Evolutionary conservation across 1,140 invertebrate genomes (phyloP), one percentile per base, ranked within the genome.

Genomic region (Rhynchophorus ferrugineus): DNA sequence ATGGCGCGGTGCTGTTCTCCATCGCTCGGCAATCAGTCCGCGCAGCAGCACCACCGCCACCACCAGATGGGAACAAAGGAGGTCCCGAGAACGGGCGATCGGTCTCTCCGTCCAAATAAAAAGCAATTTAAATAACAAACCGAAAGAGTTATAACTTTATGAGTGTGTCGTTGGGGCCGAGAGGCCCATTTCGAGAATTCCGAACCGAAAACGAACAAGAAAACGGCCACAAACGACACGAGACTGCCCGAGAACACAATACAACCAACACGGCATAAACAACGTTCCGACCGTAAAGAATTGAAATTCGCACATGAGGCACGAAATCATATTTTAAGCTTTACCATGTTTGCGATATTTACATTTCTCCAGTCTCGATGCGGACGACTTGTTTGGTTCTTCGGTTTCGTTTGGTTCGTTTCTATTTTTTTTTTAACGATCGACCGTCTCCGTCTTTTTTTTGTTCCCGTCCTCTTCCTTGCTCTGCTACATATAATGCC

Each of bases 241-340:
- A 38, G 33, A 45, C 17, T 44, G 53, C 59, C 52, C 47, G 52
- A 5, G 24, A 29, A 60, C 51, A 64, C 61, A 61, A 63, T 62
- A 59, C 58, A 60, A 57, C 29, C 58, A 63, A 58, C 61, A 65
- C 61, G 60, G 62, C 63, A 62, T 63, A 65, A 65, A 65, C 63
- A 65, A 61, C 51, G 37, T 54, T 29, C 43, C 43, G 29, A 55
- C 57, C 54, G 52, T 64, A 62, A 64, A 64, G 58, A 63, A 55
- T 55, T 56, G 61, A 65, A 65, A 65, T 63, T 65, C 63, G 58
- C 63, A 65, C 61, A 65, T 65, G 61, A 61, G 49, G 63, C 63
- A 65, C 63, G 63, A 65, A 60, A 37, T 56, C 61, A 60, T 62
- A 62, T 62, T 58, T 62, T 61, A 58, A 58, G 51, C 48, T 44